Base-by-base conservation (phyloP, 2,113 vertebrate species). In the Polypterus bichir region DNA sequence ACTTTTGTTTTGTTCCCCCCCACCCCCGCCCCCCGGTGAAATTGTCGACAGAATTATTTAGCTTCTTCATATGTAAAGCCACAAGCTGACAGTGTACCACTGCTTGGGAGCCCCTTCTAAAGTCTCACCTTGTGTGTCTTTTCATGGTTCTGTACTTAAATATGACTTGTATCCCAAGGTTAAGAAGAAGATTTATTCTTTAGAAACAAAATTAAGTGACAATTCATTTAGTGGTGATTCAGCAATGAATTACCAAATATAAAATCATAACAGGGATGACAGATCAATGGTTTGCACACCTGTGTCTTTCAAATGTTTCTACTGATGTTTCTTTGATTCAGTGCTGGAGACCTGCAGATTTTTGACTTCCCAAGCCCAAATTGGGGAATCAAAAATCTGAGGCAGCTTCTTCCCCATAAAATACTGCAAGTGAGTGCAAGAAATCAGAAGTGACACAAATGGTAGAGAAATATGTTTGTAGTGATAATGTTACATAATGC, bases 51-150 rank as follows among this genome's bases (percentile, higher is more conserved):
- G 83, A 81, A 80, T 79, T 83, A 82, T 71, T 67, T 3, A 4
- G 72, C 64, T 79, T 77, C 76, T 81, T 83, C 78, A 82, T 82
- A 82, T 78, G 77, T 78, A 84, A 69, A 79, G 74, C 69, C 70
- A 77, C 68, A 72, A 67, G 71, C 68, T 73, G 60, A 58, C 69
- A 68, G 65, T 65, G 27, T 27, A 69, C 60, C 51, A 27, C 53
- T 61, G 45, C 54, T 63, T 62, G 76, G 77, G 77, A 80, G 78
- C 81, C 72, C 67, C 66, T 52, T 77, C 66, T 71, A 77, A 79
- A 77, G 72, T 69, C 74, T 64, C 68, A 77, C 70, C 76, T 63
- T 73, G 67, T 72, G 74, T 72, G 68, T 68, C 49, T 10, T 8
- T 8, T 7, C 7, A 52, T 10, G 51, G 7, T 27, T 27, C 27